phyloP scores from a whole-genome alignment of 2,888 invertebrate species.

The Octodonta nipae region DNA sequence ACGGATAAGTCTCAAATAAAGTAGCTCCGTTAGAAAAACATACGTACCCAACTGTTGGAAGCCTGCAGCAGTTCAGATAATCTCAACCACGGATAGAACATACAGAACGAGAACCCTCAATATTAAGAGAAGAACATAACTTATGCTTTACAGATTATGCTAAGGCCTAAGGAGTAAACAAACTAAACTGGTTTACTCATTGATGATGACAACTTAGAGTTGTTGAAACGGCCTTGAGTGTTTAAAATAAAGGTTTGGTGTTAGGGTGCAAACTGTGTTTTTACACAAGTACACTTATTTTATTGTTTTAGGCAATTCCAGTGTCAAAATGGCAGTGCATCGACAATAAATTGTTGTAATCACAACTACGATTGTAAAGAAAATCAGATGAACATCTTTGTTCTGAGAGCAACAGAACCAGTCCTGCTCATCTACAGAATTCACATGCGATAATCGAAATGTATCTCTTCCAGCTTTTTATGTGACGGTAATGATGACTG shows the following conservation, averaged over 20 bases:
- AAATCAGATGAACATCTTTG: slow-evolving; percentile 45
- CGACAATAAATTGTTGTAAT: slow-evolving; percentile 30
- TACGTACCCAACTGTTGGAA: no score
- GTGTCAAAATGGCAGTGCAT: slow-evolving; percentile 38
- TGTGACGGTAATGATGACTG: slow-evolving; percentile 43
- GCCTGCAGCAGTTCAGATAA: no score
- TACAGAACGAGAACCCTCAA: no score
- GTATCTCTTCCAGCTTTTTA: slow-evolving; percentile 36
- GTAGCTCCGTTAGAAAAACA: no score
- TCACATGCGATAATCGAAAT: slow-evolving; percentile 40
- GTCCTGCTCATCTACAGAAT: slow-evolving; percentile 36
- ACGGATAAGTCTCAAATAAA: no score
- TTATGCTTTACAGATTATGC: no score
- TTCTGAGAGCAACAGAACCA: slow-evolving; percentile 17
- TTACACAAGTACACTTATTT: neutral
- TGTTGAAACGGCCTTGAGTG: no score
- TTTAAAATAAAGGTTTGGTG: no score
- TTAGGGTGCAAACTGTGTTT: slow-evolving; percentile 24
- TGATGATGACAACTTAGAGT: no score
- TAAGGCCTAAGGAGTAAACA: no score
- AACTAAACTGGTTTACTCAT: neutral
- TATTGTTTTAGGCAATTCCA: slow-evolving; percentile 20
- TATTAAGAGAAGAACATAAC: no score
- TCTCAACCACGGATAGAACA: no score
- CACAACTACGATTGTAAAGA: slow-evolving; percentile 42